phyloP scores from a whole-genome alignment of 2,888 invertebrate species.

The Cerastis rubricosa region DNA sequence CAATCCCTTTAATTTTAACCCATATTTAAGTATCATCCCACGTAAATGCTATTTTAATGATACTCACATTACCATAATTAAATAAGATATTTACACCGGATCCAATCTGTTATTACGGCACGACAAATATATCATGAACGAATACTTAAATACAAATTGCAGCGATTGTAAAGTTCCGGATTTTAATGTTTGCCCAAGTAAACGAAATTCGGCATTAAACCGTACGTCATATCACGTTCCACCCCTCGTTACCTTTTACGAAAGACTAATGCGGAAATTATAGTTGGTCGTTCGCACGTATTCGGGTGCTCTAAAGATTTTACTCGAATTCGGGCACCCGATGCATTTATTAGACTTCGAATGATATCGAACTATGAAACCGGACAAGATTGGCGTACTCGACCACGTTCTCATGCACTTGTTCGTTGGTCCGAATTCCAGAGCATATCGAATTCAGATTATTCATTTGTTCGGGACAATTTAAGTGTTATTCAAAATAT shows the following conservation, averaged over 20 bases:
- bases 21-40: not conserved
- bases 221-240: not conserved
- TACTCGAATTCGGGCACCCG: not conserved
- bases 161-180: not conserved
- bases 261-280: not conserved
- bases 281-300: not conserved
- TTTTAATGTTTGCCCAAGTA: not conserved
- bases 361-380: not conserved
- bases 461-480: not conserved
- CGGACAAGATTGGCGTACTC: not conserved
- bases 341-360: not conserved
- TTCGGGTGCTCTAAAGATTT: not conserved
- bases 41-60: not conserved
- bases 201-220: not conserved
- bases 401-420: not conserved
- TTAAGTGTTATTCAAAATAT: not conserved
- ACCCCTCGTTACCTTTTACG: not conserved
- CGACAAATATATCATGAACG: not conserved
- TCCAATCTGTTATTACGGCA: not conserved
- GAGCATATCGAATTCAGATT: not conserved
- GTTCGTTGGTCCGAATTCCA: not conserved
- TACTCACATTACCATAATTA: not conserved
- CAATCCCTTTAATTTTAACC: not conserved
- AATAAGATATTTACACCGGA: not conserved
- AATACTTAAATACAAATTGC: slow-evolving; percentile 8